phyloP scores from a whole-genome alignment of 2,888 invertebrate genomes.

The Brenthis daphne region DNA sequence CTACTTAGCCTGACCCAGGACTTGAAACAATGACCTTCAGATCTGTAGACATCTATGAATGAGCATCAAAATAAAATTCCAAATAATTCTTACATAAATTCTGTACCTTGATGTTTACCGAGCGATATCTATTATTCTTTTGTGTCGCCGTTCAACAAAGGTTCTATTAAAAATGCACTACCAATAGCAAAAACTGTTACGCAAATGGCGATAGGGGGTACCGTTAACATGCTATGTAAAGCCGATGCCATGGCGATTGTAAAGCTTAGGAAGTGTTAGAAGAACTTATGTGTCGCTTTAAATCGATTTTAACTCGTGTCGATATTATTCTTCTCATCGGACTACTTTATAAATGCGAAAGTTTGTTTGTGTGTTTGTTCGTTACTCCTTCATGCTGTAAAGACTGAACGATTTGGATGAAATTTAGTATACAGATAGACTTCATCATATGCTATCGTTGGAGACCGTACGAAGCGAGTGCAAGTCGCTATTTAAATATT shows the following conservation, averaged over 20 bases:
- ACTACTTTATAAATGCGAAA: background rate
- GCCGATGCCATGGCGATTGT: slow-evolving; percentile 27
- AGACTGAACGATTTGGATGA: too few relatives aligned
- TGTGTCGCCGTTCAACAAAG: slow-evolving; percentile 44
- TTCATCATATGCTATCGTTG: too few relatives aligned
- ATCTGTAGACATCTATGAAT: too few relatives aligned
- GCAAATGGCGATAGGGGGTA: slow-evolving; percentile 50
- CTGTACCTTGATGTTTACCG: slow-evolving; percentile 43
- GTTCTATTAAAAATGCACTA: slow-evolving; percentile 50
- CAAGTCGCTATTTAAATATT: too few relatives aligned
- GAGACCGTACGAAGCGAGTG: too few relatives aligned
- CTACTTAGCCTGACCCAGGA: too few relatives aligned
- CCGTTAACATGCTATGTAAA: slow-evolving; percentile 49
- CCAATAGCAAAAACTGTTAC: slow-evolving; percentile 62
- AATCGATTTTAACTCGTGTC: background rate
- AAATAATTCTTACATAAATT: slow-evolving; percentile 26
- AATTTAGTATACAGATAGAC: too few relatives aligned
- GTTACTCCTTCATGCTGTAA: too few relatives aligned
- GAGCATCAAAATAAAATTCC: too few relatives aligned
- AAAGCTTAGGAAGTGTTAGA: slow-evolving; percentile 20
- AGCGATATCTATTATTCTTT: slow-evolving; percentile 41
- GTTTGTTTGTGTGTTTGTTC: too few relatives aligned
- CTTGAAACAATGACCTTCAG: too few relatives aligned
- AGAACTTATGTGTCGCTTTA: slow-evolving; percentile 1
- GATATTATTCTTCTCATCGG: background rate